These are phyloP conservation scores for Leptarthrus brevirostris DNA, from an alignment of 2,888 invertebrate genomes.

Conservation along the genomic window DNA sequence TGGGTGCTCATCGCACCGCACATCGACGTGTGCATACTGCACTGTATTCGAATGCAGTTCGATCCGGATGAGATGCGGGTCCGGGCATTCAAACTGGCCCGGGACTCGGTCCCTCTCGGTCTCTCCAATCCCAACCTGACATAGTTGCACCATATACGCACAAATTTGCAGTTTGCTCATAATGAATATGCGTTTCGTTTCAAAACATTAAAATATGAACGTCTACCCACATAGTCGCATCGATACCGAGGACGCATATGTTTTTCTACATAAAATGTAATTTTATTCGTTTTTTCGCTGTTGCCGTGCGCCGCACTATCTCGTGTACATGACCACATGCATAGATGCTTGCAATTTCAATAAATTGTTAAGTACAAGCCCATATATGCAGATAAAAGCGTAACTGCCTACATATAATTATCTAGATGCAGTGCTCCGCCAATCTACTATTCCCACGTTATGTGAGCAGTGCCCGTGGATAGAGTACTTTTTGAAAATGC, in stretches of 20 bases:
- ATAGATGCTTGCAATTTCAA: conserved; percentile 42
- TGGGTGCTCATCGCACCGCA: background rate
- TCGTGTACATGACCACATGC: conserved; percentile 39
- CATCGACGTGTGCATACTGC: conserved; percentile 6
- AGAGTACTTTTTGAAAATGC: conserved; percentile 32
- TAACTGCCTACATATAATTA: conserved; percentile 48
- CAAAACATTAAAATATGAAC: conserved; percentile 48
- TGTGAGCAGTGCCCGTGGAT: conserved; percentile 3
- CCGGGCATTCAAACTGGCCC: background rate
- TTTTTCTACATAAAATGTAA: conserved; percentile 43
- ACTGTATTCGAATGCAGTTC: conserved; percentile 3
- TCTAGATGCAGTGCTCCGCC: conserved; percentile 39
- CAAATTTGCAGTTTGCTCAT: conserved; percentile 46
- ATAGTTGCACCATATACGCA: conserved; percentile 45
- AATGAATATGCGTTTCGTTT: conserved; percentile 47
- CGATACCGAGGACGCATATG: conserved; percentile 23
- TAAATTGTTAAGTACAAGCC: conserved; percentile 44
- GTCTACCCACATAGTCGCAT: conserved; percentile 16
- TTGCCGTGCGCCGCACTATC: conserved; percentile 35
- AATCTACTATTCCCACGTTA: conserved; percentile 39
- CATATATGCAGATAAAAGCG: conserved; percentile 44
- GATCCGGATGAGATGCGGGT: background rate
- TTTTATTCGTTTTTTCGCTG: conserved; percentile 44
- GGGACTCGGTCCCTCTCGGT: background rate
- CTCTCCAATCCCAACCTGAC: conserved; percentile 16